A percentile compares a stretch with the other conserved stretches of the same genome.
Evolutionary conservation across 2,113 vertebrate species (phyloP).

Genomic region (Tyto alba): DNA sequence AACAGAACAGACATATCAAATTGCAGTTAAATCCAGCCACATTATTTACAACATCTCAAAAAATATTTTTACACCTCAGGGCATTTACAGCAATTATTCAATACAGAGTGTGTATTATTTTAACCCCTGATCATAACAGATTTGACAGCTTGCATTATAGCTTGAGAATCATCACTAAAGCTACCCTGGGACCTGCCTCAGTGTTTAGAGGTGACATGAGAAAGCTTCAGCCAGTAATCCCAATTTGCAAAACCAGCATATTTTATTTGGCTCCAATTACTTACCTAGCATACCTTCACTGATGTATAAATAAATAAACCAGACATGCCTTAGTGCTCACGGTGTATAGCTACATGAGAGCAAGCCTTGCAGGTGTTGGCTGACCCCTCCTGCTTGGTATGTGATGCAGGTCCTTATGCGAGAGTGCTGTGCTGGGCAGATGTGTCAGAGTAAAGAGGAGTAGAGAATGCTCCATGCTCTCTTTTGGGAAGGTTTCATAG

Average conservation of each 20-base stretch:
- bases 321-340: neutral
- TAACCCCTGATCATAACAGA: neutral
- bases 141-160: slow-evolving; percentile 6
- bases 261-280: neutral
- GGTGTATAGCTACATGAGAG: neutral
- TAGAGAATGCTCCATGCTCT: neutral
- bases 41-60: slow-evolving; percentile 16
- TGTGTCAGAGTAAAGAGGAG: neutral
- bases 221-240: neutral
- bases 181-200: neutral
- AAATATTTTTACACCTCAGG: slow-evolving; percentile 18
- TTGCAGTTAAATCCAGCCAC: slow-evolving; percentile 13
- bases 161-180: slow-evolving; percentile 15
- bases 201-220: neutral
- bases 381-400: neutral
- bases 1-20: neutral
- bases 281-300: neutral
- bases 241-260: neutral
- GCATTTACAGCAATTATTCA: slow-evolving; percentile 40
- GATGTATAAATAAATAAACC: neutral
- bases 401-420: neutral
- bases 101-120: neutral
- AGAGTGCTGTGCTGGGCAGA: neutral
- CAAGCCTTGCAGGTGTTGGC: neutral
- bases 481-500: neutral